These are phyloP conservation scores for Aporrectodea caliginosa DNA, from an alignment of 1,140 invertebrate species.

Conservation along the genomic window DNA sequence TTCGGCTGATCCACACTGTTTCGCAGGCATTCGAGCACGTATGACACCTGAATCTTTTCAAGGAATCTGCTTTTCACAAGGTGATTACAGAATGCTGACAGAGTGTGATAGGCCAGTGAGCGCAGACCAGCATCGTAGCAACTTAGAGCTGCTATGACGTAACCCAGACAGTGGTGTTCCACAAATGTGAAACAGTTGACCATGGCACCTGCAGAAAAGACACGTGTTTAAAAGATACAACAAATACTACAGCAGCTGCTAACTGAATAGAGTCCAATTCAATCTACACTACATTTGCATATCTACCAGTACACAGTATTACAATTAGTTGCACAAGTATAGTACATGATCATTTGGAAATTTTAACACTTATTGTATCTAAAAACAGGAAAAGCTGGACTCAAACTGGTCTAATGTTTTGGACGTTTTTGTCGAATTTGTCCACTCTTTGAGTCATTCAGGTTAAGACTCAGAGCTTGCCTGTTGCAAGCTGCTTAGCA, in stretches of 20 bases:
- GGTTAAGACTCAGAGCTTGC: too few relatives aligned
- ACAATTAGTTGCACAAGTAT: too few relatives aligned
- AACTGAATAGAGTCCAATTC: too few relatives aligned
- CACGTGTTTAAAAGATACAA: neutral
- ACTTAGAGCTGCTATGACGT: constrained; percentile 64
- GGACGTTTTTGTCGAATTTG: constrained; percentile 14
- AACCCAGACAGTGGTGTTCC: constrained; percentile 63
- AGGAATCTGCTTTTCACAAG: constrained; percentile 64
- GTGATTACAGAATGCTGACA: constrained; percentile 66
- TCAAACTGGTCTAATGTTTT: neutral
- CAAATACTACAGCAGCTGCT: too few relatives aligned
- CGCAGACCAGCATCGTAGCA: constrained; percentile 62
- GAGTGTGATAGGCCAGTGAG: constrained; percentile 64
- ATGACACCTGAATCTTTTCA: constrained; percentile 58
- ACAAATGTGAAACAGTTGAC: constrained; percentile 66
- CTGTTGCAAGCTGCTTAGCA: too few relatives aligned
- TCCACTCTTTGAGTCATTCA: neutral
- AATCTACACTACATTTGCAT: too few relatives aligned
- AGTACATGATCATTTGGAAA: too few relatives aligned
- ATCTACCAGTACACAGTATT: too few relatives aligned
- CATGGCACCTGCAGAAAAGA: constrained; percentile 56
- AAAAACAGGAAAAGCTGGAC: constrained; percentile 14
- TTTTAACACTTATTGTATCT: too few relatives aligned
- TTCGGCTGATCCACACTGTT: constrained; percentile 56
- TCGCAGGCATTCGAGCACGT: constrained; percentile 38